Percentiles rank a stretch among this genome's conserved stretches.
Evolutionary conservation across 2,888 invertebrate species (phyloP).

Genomic region (Nudaria mundana): DNA sequence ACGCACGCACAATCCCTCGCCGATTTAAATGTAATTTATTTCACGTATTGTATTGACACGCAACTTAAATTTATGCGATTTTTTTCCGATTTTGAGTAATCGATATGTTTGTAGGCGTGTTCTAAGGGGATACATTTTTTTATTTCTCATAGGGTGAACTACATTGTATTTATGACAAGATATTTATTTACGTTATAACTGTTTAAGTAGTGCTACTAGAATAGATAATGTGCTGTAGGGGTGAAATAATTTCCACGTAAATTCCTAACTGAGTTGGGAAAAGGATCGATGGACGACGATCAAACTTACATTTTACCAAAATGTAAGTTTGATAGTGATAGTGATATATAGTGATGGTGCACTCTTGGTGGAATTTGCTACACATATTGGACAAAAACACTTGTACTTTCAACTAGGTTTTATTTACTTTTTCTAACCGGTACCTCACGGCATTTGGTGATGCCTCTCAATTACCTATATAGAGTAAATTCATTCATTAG

Average conservation of each 20-base stretch:
- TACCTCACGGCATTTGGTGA: no score
- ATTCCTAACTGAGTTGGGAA: no score
- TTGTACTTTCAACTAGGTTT: no score
- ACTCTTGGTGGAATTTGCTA: no score
- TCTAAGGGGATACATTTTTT: conserved; percentile 2
- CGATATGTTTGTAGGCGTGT: not conserved
- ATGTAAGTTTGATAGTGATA: no score
- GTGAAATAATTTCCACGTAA: not conserved
- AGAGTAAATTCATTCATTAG: no score
- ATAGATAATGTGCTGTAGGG: not conserved
- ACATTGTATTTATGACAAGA: conserved; percentile 1
- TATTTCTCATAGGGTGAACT: not conserved
- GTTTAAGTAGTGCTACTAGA: not conserved
- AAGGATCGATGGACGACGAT: no score
- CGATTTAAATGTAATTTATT: conserved; percentile 42
- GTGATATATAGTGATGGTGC: no score
- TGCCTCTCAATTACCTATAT: no score
- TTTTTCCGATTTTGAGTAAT: conserved; percentile 8
- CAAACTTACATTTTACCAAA: no score
- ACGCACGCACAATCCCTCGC: conserved; percentile 41
- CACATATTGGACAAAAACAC: no score
- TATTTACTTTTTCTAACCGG: no score
- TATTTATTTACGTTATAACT: not conserved
- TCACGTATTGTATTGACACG: conserved; percentile 38
- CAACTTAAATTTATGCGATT: conserved; percentile 32